A percentile compares a stretch with the other conserved stretches of the same genome.
These are phyloP conservation scores for Drosophila parvula DNA, from an alignment of 1,140 invertebrate species.

Conservation along the genomic window DNA sequence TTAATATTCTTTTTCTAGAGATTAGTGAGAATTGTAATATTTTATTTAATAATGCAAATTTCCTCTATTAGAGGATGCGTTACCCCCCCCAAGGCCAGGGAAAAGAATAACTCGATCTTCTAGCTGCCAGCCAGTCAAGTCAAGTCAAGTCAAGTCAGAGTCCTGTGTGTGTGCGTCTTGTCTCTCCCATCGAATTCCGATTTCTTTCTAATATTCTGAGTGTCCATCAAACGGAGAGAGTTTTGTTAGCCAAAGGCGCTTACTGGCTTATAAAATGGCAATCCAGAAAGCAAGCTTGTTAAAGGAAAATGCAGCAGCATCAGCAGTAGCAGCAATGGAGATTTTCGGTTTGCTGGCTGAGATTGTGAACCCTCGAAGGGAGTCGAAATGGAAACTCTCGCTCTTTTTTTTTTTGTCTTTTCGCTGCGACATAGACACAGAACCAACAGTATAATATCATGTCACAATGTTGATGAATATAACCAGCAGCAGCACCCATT, in stretches of 20 bases:
- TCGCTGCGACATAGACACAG: constrained; percentile 23
- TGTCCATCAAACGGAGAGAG: constrained; percentile 8
- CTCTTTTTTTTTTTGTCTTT: neutral
- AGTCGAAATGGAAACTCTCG: constrained; percentile 25
- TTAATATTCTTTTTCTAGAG: no score
- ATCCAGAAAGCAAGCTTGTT: constrained; percentile 28
- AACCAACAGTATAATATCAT: constrained; percentile 42
- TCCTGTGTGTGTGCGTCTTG: neutral
- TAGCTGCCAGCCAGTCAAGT: constrained; percentile 5
- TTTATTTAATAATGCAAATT: no score
- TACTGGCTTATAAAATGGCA: constrained; percentile 61
- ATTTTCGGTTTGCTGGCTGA: constrained; percentile 23
- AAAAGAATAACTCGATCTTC: neutral
- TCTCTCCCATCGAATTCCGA: constrained; percentile 12
- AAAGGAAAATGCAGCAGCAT: constrained; percentile 24
- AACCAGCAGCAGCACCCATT: neutral
- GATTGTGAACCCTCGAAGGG: constrained; percentile 25
- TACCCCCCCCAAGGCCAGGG: no score
- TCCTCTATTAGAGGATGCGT: no score
- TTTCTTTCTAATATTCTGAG: constrained; percentile 20
- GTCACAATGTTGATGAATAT: constrained; percentile 44
- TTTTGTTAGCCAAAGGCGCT: constrained; percentile 53
- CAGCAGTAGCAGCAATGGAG: constrained; percentile 1
- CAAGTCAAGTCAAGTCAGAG: neutral
- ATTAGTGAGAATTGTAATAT: no score